Percentiles rank a stretch among this genome's conserved stretches.
Evolutionary conservation across 2,888 invertebrate species (phyloP).

Genomic region (Myopa tessellatipennis): DNA sequence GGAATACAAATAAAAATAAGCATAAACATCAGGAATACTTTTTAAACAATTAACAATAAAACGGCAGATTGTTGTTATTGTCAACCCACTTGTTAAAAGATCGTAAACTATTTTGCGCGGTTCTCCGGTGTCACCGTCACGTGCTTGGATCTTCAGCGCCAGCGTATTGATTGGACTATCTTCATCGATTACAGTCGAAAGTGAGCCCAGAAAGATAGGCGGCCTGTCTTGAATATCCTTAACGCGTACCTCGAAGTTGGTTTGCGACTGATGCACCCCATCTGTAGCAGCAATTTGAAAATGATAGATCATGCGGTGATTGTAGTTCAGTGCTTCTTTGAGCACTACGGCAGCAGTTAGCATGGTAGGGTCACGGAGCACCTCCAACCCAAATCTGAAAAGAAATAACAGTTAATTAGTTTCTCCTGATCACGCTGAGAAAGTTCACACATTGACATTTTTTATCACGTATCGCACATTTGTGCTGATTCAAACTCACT

Average conservation of each 20-base stretch:
- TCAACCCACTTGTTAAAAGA: conserved; percentile 79
- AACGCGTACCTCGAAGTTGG: conserved; percentile 82
- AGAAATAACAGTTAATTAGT: conserved; percentile 2
- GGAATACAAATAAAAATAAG: conserved; percentile 34
- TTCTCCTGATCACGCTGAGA: neutral
- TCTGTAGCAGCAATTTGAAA: conserved; percentile 83
- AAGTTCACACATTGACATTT: neutral
- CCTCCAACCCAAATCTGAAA: conserved; percentile 61
- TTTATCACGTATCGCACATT: neutral
- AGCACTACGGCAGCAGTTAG: conserved; percentile 81
- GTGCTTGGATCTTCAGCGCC: conserved; percentile 82
- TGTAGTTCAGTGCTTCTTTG: conserved; percentile 79
- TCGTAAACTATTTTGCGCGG: conserved; percentile 84
- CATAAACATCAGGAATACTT: neutral
- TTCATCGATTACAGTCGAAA: conserved; percentile 83
- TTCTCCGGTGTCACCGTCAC: conserved; percentile 86
- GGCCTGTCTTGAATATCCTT: conserved; percentile 89
- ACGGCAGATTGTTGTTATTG: neutral
- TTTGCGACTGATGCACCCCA: conserved; percentile 79
- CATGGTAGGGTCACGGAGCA: conserved; percentile 71
- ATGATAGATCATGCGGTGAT: conserved; percentile 81
- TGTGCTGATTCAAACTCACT: conserved; percentile 53
- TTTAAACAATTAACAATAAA: neutral
- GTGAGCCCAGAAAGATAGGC: conserved; percentile 83
- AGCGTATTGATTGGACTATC: conserved; percentile 86